Conservation (phyloP, 2,888 invertebrate species). For the Rhagium mordax region DNA sequence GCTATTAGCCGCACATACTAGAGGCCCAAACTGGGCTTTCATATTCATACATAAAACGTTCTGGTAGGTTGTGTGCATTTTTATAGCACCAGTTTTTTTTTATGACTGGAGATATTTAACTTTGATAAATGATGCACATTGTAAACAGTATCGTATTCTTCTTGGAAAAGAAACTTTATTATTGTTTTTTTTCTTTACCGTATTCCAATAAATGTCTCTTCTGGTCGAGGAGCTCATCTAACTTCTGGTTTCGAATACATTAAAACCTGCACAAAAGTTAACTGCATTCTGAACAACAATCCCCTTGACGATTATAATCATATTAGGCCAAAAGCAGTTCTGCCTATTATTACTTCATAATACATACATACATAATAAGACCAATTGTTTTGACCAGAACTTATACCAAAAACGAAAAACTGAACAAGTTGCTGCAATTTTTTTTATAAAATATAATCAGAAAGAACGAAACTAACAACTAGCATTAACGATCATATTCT, state of each 20-base stretch:
- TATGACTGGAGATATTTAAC: conserved; percentile 16
- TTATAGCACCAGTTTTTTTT: conserved; percentile 36
- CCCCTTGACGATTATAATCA: not conserved
- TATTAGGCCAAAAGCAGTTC: too few species aligned
- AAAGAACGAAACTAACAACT: too few species aligned
- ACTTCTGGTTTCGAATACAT: not conserved
- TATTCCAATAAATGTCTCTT: not conserved
- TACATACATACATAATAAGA: too few species aligned
- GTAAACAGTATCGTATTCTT: conserved; percentile 23
- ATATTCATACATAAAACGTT: conserved; percentile 20
- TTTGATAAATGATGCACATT: conserved; percentile 33
- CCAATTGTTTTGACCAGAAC: too few species aligned
- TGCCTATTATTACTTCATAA: too few species aligned
- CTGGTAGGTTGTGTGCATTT: conserved; percentile 35
- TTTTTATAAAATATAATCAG: too few species aligned
- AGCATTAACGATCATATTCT: too few species aligned
- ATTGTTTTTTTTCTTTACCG: not conserved
- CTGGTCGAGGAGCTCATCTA: not conserved
- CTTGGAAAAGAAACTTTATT: conserved; percentile 10
- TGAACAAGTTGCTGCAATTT: too few species aligned
- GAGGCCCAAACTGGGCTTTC: conserved; percentile 36
- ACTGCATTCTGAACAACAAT: not conserved
- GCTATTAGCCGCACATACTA: not conserved
- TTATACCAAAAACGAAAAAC: too few species aligned
- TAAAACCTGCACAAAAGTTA: not conserved